Conservation (phyloP, 1,140 invertebrate genomes). For the Neodiprion fabricii region DNA sequence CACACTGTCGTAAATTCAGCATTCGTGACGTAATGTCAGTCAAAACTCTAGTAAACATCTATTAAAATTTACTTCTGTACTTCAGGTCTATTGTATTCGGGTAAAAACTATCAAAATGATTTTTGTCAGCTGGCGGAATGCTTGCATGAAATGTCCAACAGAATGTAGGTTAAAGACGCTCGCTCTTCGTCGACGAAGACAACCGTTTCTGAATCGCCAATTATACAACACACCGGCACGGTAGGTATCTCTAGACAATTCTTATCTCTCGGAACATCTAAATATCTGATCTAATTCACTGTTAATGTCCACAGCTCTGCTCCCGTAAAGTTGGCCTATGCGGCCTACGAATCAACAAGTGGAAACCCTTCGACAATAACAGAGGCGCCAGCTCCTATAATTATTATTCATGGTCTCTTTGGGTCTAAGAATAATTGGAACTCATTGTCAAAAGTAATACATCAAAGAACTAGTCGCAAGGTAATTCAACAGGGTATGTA, state of each 20-base stretch:
- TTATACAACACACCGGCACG: not conserved
- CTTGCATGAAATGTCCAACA: not conserved
- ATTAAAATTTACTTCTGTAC: no score
- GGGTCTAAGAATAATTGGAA: conserved; percentile 89
- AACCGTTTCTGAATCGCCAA: not conserved
- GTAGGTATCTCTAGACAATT: not conserved
- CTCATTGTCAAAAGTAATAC: conserved; percentile 76
- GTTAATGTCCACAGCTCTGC: conserved; percentile 16
- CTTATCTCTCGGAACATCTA: no score
- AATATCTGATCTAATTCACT: not conserved
- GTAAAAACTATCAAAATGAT: not conserved
- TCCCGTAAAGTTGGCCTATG: conserved; percentile 66
- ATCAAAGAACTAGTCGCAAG: conserved; percentile 68
- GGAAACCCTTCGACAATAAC: conserved; percentile 47
- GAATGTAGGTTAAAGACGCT: not conserved
- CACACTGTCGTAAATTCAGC: no score
- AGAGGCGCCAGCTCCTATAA: conserved; percentile 65
- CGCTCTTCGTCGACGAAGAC: not conserved
- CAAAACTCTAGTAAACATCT: no score
- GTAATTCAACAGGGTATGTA: conserved; percentile 48
- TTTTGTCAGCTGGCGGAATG: not conserved
- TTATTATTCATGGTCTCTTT: conserved; percentile 87
- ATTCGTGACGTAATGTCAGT: no score
- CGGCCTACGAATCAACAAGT: conserved; percentile 62
- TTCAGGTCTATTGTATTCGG: no score